Percentiles rank a stretch among this genome's conserved stretches.
Conservation (phyloP, 2,888 invertebrate genomes). For the Leucoptera coffeella region DNA sequence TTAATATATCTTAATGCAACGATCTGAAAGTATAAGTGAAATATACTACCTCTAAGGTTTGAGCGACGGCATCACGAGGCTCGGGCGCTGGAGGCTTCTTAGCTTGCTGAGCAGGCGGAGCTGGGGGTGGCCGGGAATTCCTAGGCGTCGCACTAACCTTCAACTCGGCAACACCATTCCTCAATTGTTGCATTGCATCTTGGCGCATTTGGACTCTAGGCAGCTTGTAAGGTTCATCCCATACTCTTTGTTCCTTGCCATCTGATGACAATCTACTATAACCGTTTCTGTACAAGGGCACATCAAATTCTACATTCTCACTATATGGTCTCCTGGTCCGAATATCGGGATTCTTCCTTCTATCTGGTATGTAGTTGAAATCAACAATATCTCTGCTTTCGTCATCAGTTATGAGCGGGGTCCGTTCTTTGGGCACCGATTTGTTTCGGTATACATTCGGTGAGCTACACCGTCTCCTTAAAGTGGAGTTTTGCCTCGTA, state of each 20-base stretch:
- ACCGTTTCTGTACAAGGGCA: conserved; percentile 28
- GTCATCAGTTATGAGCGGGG: conserved; percentile 28
- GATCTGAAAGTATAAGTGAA: no score
- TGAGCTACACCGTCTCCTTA: conserved; percentile 36
- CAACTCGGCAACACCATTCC: conserved; percentile 33
- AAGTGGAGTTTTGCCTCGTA: conserved; percentile 24
- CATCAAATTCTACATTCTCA: conserved; percentile 37
- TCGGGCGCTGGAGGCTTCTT: conserved; percentile 14
- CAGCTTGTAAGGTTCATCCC: conserved; percentile 40
- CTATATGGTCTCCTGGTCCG: conserved; percentile 35
- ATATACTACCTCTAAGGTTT: conserved; percentile 29
- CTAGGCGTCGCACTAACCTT: conserved; percentile 37
- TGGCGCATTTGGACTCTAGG: conserved; percentile 33
- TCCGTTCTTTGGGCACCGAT: conserved; percentile 20
- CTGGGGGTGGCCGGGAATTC: conserved; percentile 30
- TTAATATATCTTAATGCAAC: no score
- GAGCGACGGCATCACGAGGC: conserved; percentile 23
- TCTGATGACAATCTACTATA: conserved; percentile 24
- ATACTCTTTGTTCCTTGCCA: conserved; percentile 12
- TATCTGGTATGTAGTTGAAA: conserved; percentile 22
- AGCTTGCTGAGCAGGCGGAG: conserved; percentile 17
- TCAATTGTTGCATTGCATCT: conserved; percentile 31
- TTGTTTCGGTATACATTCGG: conserved; percentile 37
- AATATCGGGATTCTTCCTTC: conserved; percentile 22
- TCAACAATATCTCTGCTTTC: conserved; percentile 37